phyloP scores from a whole-genome alignment of 2,888 invertebrate genomes.

The Metalampra italica region DNA sequence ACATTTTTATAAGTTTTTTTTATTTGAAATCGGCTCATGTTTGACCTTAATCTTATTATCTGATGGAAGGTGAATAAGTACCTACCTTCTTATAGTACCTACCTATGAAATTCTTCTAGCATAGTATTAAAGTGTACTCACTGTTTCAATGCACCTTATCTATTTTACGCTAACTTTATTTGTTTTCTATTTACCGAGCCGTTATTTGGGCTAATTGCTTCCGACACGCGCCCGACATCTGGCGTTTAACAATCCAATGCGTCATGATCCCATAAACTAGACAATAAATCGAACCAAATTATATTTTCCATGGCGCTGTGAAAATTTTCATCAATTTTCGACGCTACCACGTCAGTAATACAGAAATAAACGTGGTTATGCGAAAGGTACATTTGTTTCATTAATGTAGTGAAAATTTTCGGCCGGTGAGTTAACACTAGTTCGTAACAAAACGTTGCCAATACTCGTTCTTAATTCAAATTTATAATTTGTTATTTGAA shows the following conservation, averaged over 20 bases:
- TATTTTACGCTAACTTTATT: too few species aligned
- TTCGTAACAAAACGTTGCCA: background rate
- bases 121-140: too few species aligned
- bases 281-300: conserved; percentile 25
- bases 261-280: conserved; percentile 31
- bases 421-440: background rate
- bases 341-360: background rate
- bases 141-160: too few species aligned
- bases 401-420: background rate
- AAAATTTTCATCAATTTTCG: conserved; percentile 1
- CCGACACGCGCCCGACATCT: conserved; percentile 27
- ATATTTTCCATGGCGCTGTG: background rate
- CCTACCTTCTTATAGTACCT: too few species aligned
- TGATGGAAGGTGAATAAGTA: too few species aligned
- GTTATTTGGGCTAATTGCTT: conserved; percentile 19
- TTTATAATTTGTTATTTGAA: background rate
- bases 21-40: too few species aligned
- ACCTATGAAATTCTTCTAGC: too few species aligned
- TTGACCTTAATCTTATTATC: too few species aligned
- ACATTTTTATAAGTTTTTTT: too few species aligned
- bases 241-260: conserved; percentile 21
- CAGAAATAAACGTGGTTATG: background rate
- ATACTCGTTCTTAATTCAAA: background rate
- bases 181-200: conserved; percentile 1
- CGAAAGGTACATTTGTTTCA: background rate